These are phyloP conservation scores for Ophthalmolycus amberensis DNA, from an alignment of 2,113 vertebrate genomes.

Conservation along the genomic window DNA sequence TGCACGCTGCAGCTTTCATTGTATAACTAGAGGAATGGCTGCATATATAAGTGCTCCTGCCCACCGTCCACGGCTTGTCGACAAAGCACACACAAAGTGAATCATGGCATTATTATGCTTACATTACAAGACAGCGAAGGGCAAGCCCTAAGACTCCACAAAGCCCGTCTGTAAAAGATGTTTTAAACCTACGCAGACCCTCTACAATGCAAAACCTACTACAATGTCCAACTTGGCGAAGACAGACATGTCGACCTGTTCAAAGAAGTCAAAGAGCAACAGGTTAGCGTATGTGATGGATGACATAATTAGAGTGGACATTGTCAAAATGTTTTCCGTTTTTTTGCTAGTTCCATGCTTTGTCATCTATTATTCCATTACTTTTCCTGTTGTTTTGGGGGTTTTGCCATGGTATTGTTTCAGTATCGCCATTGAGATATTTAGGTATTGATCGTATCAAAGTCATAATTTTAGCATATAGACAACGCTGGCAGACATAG, in stretches of 20 bases:
- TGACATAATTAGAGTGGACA: background rate
- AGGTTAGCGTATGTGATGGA: background rate
- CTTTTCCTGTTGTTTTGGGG: background rate
- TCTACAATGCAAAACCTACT: background rate
- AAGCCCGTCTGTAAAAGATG: background rate
- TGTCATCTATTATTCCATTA: too few relatives aligned
- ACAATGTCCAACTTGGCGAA: background rate
- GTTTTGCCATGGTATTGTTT: background rate
- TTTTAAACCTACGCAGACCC: background rate
- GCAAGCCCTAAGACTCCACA: background rate
- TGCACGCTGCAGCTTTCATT: background rate
- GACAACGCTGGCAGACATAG: background rate
- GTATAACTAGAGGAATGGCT: background rate
- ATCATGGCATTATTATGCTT: background rate
- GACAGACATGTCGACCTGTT: background rate
- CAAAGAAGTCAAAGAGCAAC: background rate
- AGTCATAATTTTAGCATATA: background rate
- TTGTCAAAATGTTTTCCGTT: background rate
- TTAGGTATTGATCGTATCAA: background rate
- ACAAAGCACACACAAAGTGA: background rate
- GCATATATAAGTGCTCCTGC: background rate
- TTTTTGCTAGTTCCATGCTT: too few relatives aligned
- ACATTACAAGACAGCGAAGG: background rate
- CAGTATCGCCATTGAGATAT: background rate
- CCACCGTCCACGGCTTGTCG: background rate